Percentiles rank a stretch among this genome's conserved stretches.
phyloP scores from a whole-genome alignment of 2,888 invertebrate genomes.

The Hybos culiciformis region DNA sequence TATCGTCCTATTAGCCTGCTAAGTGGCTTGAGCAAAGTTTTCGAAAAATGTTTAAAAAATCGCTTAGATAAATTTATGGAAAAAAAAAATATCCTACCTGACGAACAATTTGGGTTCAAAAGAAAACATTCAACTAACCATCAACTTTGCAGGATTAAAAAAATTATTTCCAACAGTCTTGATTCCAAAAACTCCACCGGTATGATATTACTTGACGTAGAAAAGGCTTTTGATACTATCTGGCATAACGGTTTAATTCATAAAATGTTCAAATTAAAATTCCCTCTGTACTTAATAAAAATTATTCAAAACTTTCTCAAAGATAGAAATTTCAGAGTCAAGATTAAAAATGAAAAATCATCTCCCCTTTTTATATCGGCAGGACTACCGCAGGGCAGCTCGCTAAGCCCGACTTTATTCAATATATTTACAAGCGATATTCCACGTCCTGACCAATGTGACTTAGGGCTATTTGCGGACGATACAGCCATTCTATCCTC shows the following conservation, averaged over 20 bases:
- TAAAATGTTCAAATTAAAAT: slow-evolving; percentile 15
- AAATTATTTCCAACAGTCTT: slow-evolving; percentile 17
- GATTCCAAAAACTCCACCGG: slow-evolving; percentile 17
- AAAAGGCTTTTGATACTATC: slow-evolving; percentile 25
- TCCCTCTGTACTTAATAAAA: slow-evolving; percentile 15
- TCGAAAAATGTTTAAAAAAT: slow-evolving; percentile 12
- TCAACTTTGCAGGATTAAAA: slow-evolving; percentile 19
- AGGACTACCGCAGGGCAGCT: too few species aligned
- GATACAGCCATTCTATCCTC: too few species aligned
- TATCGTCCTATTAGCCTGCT: slow-evolving; percentile 13
- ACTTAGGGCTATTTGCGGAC: too few species aligned
- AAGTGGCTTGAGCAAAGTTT: slow-evolving; percentile 11
- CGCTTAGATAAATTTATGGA: slow-evolving; percentile 9
- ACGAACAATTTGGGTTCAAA: slow-evolving; percentile 14
- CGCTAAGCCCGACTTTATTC: too few species aligned
- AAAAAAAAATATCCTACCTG: slow-evolving; percentile 6
- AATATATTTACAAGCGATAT: too few species aligned
- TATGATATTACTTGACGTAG: slow-evolving; percentile 21
- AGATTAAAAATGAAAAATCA: too few species aligned
- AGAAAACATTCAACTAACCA: slow-evolving; percentile 19
- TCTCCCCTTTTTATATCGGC: too few species aligned
- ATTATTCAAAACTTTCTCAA: slow-evolving; percentile 13
- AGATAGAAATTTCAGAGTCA: too few species aligned
- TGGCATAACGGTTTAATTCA: slow-evolving; percentile 22
- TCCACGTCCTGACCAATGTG: too few species aligned